Evolutionary conservation across 2,113 vertebrate species (phyloP).

Genomic region (Rhipidura dahli): DNA sequence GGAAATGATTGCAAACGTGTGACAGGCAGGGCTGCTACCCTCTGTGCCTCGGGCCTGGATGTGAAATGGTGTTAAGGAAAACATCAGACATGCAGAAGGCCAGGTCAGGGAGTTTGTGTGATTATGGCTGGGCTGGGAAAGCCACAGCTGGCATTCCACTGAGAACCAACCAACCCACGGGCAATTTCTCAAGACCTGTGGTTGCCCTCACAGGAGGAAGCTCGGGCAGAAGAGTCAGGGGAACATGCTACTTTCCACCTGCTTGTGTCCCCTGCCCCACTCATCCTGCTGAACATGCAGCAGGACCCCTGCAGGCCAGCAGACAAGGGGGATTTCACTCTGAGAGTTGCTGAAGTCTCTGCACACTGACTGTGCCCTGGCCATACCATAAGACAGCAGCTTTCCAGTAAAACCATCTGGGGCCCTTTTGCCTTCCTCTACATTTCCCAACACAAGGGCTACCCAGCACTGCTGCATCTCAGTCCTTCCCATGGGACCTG

Average conservation of each 20-base stretch:
- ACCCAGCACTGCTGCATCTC: rapidly evolving
- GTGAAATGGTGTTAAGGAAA: not conserved
- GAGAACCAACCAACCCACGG: not conserved
- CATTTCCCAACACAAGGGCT: not conserved
- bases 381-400: not conserved
- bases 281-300: rapidly evolving
- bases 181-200: not conserved
- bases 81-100: rapidly evolving
- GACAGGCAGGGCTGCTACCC: not conserved
- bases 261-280: not conserved
- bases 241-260: not conserved
- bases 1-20: rapidly evolving
- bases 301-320: not conserved
- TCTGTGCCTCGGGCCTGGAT: not conserved
- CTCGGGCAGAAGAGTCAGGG: not conserved
- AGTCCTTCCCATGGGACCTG: not conserved
- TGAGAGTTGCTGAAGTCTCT: not conserved
- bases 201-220: not conserved
- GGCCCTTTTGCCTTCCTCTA: not conserved
- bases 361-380: not conserved
- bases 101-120: not conserved
- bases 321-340: not conserved
- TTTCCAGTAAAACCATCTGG: not conserved
- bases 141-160: not conserved
- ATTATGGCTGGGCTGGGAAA: not conserved